Evolutionary conservation across 2,797 vertebrate species (phyloP).

Genomic region (Cebuella pygmaea): DNA sequence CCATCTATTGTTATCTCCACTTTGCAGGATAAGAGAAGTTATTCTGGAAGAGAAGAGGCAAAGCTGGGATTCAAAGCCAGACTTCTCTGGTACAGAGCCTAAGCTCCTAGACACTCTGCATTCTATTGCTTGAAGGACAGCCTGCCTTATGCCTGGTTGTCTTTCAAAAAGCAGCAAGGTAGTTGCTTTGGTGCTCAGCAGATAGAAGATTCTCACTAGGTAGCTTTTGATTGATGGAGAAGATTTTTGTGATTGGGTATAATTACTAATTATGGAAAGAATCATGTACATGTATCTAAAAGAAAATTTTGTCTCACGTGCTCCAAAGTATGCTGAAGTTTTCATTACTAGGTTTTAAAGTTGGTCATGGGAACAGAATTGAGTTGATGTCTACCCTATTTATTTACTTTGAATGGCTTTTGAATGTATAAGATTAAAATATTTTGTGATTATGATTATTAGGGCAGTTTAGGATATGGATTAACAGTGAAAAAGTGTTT

Average conservation of each 20-base stretch:
- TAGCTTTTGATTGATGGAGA: not conserved
- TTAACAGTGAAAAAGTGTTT: not conserved
- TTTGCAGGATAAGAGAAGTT: not conserved
- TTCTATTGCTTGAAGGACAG: not conserved
- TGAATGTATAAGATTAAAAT: conserved; percentile 26
- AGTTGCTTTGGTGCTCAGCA: not conserved
- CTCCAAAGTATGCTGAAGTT: not conserved
- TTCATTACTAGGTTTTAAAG: not conserved
- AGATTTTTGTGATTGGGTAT: not conserved
- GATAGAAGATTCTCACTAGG: not conserved
- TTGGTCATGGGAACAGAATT: not conserved
- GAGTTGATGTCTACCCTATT: not conserved
- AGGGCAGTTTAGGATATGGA: not conserved
- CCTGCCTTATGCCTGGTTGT: not conserved
- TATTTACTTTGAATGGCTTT: not conserved
- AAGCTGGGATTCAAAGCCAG: not conserved
- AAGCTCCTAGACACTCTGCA: not conserved
- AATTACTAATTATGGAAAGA: conserved; percentile 7
- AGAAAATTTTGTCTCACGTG: not conserved
- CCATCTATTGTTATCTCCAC: not conserved
- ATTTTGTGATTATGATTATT: not conserved
- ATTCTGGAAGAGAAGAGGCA: not conserved
- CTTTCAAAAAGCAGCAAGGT: not conserved
- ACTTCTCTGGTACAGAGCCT: no score
- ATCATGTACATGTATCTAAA: not conserved